phyloP scores from a whole-genome alignment of 2,797 vertebrate genomes.

The Harpagifer antarcticus region DNA sequence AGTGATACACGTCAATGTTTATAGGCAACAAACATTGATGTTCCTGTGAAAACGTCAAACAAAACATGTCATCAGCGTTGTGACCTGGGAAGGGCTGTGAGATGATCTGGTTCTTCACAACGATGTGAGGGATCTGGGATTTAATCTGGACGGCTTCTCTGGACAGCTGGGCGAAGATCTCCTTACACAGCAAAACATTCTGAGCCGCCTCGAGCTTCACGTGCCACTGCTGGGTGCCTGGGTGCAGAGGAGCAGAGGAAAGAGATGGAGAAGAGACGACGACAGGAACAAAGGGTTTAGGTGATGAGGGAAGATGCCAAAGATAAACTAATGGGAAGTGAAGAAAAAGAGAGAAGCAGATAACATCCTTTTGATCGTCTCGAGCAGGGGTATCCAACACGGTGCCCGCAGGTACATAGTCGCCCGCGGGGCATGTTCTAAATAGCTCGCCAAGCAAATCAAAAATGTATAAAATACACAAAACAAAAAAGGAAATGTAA shows the following conservation, averaged over 20 bases:
- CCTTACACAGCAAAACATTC: constrained; percentile 97
- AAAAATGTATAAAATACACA: too few relatives aligned
- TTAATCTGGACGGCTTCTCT: constrained; percentile 99
- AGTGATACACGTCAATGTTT: background rate
- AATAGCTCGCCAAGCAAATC: too few relatives aligned
- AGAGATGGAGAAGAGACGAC: background rate
- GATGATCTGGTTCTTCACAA: constrained; percentile 99
- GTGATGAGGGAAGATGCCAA: background rate
- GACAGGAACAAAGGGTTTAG: background rate
- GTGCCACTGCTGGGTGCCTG: constrained; percentile 95
- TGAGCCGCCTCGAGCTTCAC: constrained; percentile 95
- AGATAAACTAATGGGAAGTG: background rate
- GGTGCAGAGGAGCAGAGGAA: too few relatives aligned
- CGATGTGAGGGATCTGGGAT: constrained; percentile 98
- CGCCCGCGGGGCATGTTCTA: too few relatives aligned
- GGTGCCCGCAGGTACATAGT: too few relatives aligned
- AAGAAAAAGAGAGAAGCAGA: background rate
- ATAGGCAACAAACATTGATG: background rate
- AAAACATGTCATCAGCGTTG: background rate
- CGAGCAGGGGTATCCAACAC: too few relatives aligned
- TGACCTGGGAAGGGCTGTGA: constrained; percentile 97
- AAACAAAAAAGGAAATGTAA: too few relatives aligned
- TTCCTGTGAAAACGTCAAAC: too few relatives aligned
- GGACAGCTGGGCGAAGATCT: constrained; percentile 98
- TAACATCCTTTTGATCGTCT: background rate